Evolutionary conservation across 2,113 vertebrate species (phyloP).

Genomic region (Macroglossus sobrinus): DNA sequence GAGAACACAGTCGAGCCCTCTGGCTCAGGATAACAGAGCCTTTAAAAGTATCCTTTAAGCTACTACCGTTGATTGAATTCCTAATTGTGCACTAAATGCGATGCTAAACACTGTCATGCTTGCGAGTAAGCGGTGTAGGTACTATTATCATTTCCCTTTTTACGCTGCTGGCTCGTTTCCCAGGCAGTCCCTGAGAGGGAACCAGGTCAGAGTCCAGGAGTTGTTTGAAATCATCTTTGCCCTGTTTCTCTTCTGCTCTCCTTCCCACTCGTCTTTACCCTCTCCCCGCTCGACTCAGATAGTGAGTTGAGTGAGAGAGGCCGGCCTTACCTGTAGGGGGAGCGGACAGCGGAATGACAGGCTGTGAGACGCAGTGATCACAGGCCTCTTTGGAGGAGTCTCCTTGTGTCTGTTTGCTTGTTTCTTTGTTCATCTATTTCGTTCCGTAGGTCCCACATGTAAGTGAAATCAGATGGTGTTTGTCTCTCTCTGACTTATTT

Average conservation of each 20-base stretch:
- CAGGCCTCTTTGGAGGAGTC: not conserved
- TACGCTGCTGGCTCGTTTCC: not conserved
- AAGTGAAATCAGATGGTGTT: too few relatives aligned
- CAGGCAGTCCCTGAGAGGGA: not conserved
- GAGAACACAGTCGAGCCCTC: not conserved
- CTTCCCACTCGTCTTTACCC: not conserved
- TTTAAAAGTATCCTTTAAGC: not conserved
- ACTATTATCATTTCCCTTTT: not conserved
- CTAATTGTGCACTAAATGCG: not conserved
- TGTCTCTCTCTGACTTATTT: too few relatives aligned
- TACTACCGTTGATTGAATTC: not conserved
- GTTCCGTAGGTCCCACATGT: too few relatives aligned
- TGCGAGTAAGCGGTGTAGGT: not conserved
- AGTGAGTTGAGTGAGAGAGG: not conserved
- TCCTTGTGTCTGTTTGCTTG: not conserved
- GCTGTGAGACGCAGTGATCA: not conserved
- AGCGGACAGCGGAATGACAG: not conserved
- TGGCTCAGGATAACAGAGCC: not conserved
- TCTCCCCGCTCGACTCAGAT: not conserved
- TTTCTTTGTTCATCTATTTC: too few relatives aligned
- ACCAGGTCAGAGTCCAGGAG: not conserved
- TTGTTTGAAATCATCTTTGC: not conserved
- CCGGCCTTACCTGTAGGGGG: not conserved
- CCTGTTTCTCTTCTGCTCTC: not conserved
- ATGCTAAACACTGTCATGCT: not conserved